phyloP scores from a whole-genome alignment of 2,888 invertebrate species.

The Heteromyza rotundicornis region DNA sequence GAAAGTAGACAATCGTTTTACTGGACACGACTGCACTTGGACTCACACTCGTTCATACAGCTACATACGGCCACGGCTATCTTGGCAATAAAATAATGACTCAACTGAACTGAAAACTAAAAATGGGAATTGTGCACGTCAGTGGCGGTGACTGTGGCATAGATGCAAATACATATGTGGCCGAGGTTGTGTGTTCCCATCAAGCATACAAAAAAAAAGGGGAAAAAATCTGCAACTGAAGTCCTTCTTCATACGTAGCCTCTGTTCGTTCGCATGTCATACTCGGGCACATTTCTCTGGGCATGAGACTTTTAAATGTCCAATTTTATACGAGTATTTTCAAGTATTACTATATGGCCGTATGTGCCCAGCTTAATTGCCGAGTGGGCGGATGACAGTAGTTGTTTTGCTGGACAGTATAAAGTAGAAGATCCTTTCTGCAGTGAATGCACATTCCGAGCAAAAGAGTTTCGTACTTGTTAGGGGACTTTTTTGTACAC shows the following conservation, averaged over 20 bases:
- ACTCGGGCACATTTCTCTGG: background rate
- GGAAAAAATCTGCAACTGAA: background rate
- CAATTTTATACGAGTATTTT: slow-evolving; percentile 51
- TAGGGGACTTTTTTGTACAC: too few species aligned
- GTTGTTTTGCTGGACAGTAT: too few species aligned
- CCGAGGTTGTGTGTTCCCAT: background rate
- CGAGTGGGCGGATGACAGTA: too few species aligned
- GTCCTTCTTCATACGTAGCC: slow-evolving; percentile 20
- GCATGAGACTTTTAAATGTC: slow-evolving; percentile 42
- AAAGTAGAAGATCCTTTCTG: too few species aligned
- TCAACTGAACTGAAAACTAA: slow-evolving; percentile 54
- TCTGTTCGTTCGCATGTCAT: too few species aligned
- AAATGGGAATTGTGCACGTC: slow-evolving; percentile 52
- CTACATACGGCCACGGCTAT: slow-evolving; percentile 34
- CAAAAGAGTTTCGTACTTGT: too few species aligned
- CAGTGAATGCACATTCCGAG: too few species aligned
- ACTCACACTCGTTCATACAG: too few species aligned
- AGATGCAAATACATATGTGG: slow-evolving; percentile 10
- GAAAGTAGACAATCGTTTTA: too few species aligned
- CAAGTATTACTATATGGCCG: slow-evolving; percentile 41
- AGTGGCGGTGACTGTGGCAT: slow-evolving; percentile 16
- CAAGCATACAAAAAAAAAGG: too few species aligned
- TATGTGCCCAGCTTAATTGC: too few species aligned
- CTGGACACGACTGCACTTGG: too few species aligned
- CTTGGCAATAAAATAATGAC: slow-evolving; percentile 56